These are phyloP conservation scores for Alethe diademata DNA, from an alignment of 2,113 vertebrate genomes.

Conservation along the genomic window DNA sequence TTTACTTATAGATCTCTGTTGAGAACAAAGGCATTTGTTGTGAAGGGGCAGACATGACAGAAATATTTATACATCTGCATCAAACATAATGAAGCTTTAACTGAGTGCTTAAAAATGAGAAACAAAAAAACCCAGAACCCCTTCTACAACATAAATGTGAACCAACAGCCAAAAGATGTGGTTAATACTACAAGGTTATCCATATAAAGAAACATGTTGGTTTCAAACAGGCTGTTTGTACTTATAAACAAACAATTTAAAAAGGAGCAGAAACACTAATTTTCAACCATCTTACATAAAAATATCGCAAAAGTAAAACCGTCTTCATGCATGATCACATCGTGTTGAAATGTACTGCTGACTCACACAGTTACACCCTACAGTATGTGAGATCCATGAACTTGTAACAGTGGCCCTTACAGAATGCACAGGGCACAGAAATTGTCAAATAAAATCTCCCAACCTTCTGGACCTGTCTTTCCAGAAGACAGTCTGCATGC, in stretches of 20 bases:
- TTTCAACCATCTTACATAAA: not conserved
- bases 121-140: not conserved
- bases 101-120: not conserved
- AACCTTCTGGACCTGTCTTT: constrained; percentile 15
- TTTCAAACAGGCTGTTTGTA: not conserved
- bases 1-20: not conserved
- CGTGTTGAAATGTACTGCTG: constrained; percentile 13
- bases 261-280: not conserved
- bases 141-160: not conserved
- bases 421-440: not conserved
- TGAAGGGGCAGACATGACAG: not conserved
- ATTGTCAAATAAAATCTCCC: not conserved
- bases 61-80: not conserved
- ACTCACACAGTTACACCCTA: constrained; percentile 57
- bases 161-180: not conserved
- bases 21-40: not conserved
- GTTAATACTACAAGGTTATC: not conserved
- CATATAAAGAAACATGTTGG: not conserved
- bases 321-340: not conserved
- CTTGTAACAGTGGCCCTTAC: not conserved
- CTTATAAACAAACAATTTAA: not conserved
- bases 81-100: not conserved
- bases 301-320: constrained; percentile 1
- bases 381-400: not conserved
- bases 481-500: not conserved